These are phyloP conservation scores for Rhynchonycteris naso DNA, from an alignment of 2,797 vertebrate species.

Conservation along the genomic window DNA sequence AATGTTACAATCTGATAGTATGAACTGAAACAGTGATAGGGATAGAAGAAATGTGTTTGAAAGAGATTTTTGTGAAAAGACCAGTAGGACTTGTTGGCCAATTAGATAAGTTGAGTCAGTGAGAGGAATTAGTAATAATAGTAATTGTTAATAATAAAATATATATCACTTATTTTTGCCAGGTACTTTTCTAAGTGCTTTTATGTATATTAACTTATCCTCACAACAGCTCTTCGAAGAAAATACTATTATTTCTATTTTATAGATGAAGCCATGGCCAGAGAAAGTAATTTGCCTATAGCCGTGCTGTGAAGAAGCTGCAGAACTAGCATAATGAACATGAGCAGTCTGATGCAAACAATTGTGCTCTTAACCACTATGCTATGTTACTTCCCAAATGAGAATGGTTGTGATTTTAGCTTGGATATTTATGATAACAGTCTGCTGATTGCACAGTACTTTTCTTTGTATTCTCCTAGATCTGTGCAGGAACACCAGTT, in stretches of 20 bases:
- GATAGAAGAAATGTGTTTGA: slow-evolving; percentile 12
- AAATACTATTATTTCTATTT: not conserved
- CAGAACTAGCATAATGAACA: not conserved
- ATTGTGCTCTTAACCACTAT: not conserved
- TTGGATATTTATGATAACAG: not conserved
- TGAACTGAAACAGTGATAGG: not conserved
- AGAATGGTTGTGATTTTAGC: not conserved
- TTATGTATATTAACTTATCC: not conserved
- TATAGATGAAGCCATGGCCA: not conserved
- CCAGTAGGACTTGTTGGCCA: not conserved
- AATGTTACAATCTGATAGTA: not conserved
- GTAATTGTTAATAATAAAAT: not conserved
- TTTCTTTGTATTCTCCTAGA: not conserved
- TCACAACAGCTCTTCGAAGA: not conserved
- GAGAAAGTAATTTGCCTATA: not conserved
- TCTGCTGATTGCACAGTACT: not conserved
- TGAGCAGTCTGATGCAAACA: not conserved
- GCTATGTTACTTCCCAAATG: not conserved
- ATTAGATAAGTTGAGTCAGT: slow-evolving; percentile 21
- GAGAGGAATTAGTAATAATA: slow-evolving; percentile 26
- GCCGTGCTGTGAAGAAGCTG: not conserved
- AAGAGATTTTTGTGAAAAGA: slow-evolving; percentile 21
- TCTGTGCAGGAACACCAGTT: not conserved
- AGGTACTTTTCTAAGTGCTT: slow-evolving; percentile 27
- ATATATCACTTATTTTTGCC: not conserved